A percentile compares a stretch with the other conserved stretches of the same genome.
Evolutionary conservation across 2,888 invertebrate species (phyloP).

Genomic region (Esperia sulphurella): DNA sequence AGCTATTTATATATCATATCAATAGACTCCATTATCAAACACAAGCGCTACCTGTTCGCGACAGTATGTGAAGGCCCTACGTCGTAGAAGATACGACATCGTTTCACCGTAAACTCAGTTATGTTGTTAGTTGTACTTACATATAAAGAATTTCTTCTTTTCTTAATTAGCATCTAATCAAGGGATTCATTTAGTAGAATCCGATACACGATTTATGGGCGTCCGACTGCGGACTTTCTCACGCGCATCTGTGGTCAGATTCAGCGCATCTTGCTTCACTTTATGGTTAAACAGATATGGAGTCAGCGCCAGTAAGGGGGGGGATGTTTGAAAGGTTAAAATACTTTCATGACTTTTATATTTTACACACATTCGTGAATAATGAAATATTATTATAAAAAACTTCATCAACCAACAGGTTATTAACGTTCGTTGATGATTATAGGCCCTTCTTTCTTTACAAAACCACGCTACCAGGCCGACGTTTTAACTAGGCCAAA

Average conservation of each 20-base stretch:
- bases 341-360: no score
- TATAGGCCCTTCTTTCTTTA: no score
- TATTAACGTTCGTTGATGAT: no score
- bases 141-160: slow-evolving; percentile 56
- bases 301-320: neutral
- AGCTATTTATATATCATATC: no score
- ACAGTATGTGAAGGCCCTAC: slow-evolving; percentile 11
- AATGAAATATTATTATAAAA: no score
- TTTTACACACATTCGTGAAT: no score
- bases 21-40: no score
- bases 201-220: slow-evolving; percentile 57
- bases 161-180: slow-evolving; percentile 67
- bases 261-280: slow-evolving; percentile 29
- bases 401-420: no score
- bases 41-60: no score
- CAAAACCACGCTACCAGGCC: no score
- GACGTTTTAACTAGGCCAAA: no score
- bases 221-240: slow-evolving; percentile 54
- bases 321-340: no score
- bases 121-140: slow-evolving; percentile 17
- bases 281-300: neutral
- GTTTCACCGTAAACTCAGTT: slow-evolving; percentile 28
- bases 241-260: slow-evolving; percentile 35
- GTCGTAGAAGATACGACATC: slow-evolving; percentile 37
- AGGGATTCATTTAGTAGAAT: slow-evolving; percentile 59